Base-by-base conservation (phyloP, 2,113 vertebrate species). In the Panurus biarmicus region DNA sequence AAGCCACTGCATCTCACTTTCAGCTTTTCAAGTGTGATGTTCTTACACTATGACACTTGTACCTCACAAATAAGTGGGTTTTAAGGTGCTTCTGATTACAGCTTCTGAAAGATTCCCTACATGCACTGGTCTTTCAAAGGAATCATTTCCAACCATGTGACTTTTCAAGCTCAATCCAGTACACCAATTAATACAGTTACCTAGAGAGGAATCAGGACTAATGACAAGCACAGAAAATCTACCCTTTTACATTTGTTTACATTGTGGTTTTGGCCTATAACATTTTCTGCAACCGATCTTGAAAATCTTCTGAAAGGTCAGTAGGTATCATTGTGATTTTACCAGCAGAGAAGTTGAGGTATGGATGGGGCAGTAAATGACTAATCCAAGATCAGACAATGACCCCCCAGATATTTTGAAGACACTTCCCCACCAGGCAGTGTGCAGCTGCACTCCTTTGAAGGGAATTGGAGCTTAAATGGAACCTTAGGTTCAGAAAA, bases 361-460 rank as follows among this genome's bases (percentile, higher is more conserved):
- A 91, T 50, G 25, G 67, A 87, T 47, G 28, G 51, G 60, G 67
- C 48, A 74, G 60, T 45, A 81, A 93, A 70, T 18, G 66, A 64
- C 93, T 91, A 94, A 83, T 85, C 53, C 56, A 67, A 91, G 71
- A 91, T 95, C 93, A 95, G 87, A 71, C 75, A 86, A 78, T 93
- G 93, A 93, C 89, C 91, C 77, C 82, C 70, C 78, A 85, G 94
- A 83, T 89, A 95, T 91, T 96, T 87, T 83, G 87, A 95, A 94
- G 87, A 85, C 53, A 74, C 50, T 91, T 93, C 82, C 77, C 75
- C 70, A 94, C 51, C 60, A 93, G 78, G 81, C 89, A 94, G 54
- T 12, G 56, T 90, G 74, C 94, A 97, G 94, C 94, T 97, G 96
- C 75, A 40, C 56, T 89, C 85, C 91, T 95, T 95, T 95, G 95